Evolutionary conservation across 2,888 invertebrate species (phyloP).

Genomic region (Eledona agricola): DNA sequence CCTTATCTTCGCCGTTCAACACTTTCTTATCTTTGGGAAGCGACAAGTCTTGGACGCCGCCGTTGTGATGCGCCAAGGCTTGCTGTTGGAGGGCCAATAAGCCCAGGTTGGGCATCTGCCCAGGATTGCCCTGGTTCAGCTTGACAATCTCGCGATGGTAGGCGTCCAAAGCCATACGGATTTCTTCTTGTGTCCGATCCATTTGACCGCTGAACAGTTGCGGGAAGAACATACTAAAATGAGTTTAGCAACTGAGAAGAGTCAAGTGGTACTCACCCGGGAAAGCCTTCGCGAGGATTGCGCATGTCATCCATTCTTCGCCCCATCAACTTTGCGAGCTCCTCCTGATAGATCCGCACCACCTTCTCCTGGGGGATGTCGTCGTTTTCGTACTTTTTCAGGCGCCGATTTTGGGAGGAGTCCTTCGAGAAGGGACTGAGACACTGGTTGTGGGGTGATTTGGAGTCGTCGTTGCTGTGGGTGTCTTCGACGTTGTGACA

Average conservation of each 20-base stretch:
- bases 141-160: constrained; percentile 94
- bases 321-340: constrained; percentile 91
- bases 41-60: constrained; percentile 84
- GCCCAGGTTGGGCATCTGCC: constrained; percentile 68
- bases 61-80: constrained; percentile 69
- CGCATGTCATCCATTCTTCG: constrained; percentile 78
- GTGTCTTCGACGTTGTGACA: constrained; percentile 66
- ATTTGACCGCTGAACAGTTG: constrained; percentile 77
- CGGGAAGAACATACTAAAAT: constrained; percentile 80
- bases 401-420: constrained; percentile 75
- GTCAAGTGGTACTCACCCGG: constrained; percentile 70
- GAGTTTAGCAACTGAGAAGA: constrained; percentile 62
- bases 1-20: constrained; percentile 71
- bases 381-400: constrained; percentile 90
- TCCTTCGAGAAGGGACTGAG: constrained; percentile 84
- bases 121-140: constrained; percentile 70
- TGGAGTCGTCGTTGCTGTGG: constrained; percentile 83
- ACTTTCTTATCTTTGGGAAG: constrained; percentile 82
- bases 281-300: constrained; percentile 79
- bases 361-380: constrained; percentile 98
- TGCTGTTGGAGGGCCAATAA: constrained; percentile 83
- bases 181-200: constrained; percentile 82
- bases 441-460: constrained; percentile 81
- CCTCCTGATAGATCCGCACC: constrained; percentile 93
- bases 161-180: constrained; percentile 88